Conservation (phyloP, 2,113 vertebrate genomes). For the Corynorhinus townsendii region DNA sequence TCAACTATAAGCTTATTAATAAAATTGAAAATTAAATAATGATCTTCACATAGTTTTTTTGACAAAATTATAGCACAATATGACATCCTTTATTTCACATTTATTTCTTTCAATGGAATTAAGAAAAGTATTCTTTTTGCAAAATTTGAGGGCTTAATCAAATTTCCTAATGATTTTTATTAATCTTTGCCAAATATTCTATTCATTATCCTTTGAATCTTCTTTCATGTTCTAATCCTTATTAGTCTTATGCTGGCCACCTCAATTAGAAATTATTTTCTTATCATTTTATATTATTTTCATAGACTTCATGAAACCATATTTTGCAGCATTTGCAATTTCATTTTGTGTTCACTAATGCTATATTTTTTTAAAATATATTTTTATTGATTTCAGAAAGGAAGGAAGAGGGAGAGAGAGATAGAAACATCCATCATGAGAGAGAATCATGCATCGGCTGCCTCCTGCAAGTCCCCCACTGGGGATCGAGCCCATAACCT, state of each 20-base stretch:
- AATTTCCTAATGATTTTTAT: background rate
- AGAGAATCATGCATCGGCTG: no score
- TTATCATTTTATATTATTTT: background rate
- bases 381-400: no score
- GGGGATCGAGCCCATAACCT: no score
- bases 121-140: background rate
- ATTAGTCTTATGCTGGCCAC: background rate
- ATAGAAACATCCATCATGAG: no score
- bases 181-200: background rate
- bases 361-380: no score
- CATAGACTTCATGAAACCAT: background rate
- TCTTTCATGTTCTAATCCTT: background rate
- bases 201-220: background rate
- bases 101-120: background rate
- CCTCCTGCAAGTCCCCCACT: no score
- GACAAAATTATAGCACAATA: background rate
- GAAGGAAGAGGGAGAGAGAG: no score
- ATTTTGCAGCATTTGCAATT: background rate
- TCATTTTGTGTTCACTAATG: background rate
- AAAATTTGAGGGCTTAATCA: background rate
- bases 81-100: background rate
- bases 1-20: background rate
- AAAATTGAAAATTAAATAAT: background rate
- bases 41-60: background rate
- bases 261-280: background rate